phyloP scores from a whole-genome alignment of 2,888 invertebrate genomes.

The Ichneumon xanthorius region DNA sequence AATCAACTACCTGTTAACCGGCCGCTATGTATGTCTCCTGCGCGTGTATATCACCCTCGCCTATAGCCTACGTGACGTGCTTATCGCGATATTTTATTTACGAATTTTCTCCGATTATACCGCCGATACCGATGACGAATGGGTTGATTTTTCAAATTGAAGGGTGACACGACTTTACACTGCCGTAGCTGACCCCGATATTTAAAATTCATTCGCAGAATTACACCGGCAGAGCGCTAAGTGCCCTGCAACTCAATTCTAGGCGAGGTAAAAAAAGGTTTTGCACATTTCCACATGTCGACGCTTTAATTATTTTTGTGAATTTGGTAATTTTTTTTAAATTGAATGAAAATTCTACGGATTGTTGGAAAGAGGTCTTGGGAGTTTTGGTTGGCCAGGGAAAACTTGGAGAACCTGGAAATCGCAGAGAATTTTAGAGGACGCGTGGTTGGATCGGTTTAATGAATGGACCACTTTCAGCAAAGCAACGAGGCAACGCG shows the following conservation, averaged over 20 bases:
- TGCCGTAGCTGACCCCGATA: background rate
- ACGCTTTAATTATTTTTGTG: too few species aligned
- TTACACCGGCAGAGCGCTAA: background rate
- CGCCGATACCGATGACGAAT: background rate
- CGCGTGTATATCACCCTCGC: background rate
- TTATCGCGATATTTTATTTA: conserved; percentile 2
- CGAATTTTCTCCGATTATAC: background rate
- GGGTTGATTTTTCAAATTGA: conserved; percentile 11
- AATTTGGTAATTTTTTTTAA: too few species aligned
- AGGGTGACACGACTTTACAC: background rate
- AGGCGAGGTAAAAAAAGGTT: background rate
- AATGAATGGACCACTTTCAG: too few species aligned
- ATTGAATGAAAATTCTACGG: too few species aligned
- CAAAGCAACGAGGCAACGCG: too few species aligned
- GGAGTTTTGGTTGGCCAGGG: too few species aligned
- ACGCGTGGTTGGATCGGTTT: too few species aligned
- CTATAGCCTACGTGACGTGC: background rate
- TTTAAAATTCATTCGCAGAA: background rate
- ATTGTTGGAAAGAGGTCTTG: too few species aligned
- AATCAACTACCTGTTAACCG: conserved; percentile 61
- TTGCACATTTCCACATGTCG: background rate
- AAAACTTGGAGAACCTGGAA: too few species aligned
- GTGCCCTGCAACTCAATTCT: background rate
- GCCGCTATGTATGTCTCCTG: background rate
- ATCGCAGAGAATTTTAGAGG: too few species aligned